Base-by-base conservation (phyloP, 2,113 vertebrate species). In the Rhinichthys klamathensis region DNA sequence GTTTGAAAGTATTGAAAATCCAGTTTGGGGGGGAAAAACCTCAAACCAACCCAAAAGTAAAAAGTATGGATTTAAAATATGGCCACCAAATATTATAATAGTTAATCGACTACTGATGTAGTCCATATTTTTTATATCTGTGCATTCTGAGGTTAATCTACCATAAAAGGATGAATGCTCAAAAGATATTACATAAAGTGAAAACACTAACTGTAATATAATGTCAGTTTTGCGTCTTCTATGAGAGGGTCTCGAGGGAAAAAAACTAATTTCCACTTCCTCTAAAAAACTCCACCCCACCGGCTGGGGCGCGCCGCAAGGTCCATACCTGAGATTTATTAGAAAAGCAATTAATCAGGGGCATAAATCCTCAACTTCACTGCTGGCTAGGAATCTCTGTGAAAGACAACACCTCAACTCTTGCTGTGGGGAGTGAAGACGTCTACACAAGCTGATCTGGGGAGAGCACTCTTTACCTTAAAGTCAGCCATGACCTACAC, bases 331-430 rank as follows among this genome's bases (percentile, higher is more conserved):
- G 65, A 88, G 91, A 93, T 92, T 93, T 91, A 92, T 92, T 84
- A 83, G 88, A 91, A 92, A 91, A 89, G 88, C 87, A 90, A 94
- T 94, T 94, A 91, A 94, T 94, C 91, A 91, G 89, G 87, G n/a
- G 82, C 89, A 92, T 93, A 92, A 94, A 92, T 92, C 80, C 60
- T 86, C 65, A 12, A 80, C 86, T 87, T 86, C 85, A 7, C 78
- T 61, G 87, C 85, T 83, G 90, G 86, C 49, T 38, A 91, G 90
- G 91, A 94, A 93, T 92, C 89, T 91, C 92, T 46, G 67, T 93
- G 92, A 94, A 94, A 95, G 90, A 84, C 69, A 58, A 93, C 87
- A 93, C 89, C 83, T 80, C 74, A 70, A 84, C 84, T 87, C 46
- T 84, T 77, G 79, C 18, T 35, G 41, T 10, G 8, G 69, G 86